Percentiles rank a stretch among this genome's conserved stretches.
phyloP scores from a whole-genome alignment of 2,888 invertebrate genomes.

The Platerodrilus igneus region DNA sequence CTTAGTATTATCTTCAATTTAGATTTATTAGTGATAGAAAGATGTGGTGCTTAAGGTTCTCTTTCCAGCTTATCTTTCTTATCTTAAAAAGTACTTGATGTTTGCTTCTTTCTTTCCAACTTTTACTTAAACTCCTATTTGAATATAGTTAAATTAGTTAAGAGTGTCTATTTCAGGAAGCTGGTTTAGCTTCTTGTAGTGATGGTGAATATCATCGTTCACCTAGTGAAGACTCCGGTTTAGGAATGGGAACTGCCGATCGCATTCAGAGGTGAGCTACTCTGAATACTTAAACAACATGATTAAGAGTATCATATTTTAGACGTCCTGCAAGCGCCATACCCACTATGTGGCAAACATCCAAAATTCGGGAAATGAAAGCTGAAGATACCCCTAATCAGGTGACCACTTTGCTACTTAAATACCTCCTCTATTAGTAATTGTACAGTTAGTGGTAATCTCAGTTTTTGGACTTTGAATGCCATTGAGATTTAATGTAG shows the following conservation, averaged over 20 bases:
- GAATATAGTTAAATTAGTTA: too few species aligned
- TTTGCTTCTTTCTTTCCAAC: too few species aligned
- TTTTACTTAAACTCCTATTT: too few species aligned
- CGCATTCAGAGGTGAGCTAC: constrained; percentile 63
- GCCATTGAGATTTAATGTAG: constrained; percentile 27
- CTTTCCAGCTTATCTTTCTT: too few species aligned
- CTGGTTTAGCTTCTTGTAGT: constrained; percentile 44
- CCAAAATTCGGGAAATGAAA: constrained; percentile 40
- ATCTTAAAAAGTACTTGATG: too few species aligned
- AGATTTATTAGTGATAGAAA: constrained; percentile 46
- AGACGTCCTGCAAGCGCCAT: constrained; percentile 44
- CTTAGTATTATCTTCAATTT: too few species aligned
- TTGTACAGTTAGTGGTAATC: constrained; percentile 25
- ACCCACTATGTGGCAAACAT: constrained; percentile 28
- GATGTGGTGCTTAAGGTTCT: constrained; percentile 50
- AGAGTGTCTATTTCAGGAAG: too few species aligned
- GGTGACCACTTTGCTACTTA: constrained; percentile 36
- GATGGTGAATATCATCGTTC: constrained; percentile 72
- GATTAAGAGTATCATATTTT: constrained; percentile 28
- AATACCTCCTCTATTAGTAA: constrained; percentile 22
- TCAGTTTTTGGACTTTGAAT: constrained; percentile 28
- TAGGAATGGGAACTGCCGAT: constrained; percentile 79
- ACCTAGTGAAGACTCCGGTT: constrained; percentile 92
- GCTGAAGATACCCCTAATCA: constrained; percentile 44
- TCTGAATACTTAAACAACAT: constrained; percentile 8